phyloP scores from a whole-genome alignment of 1,140 invertebrate genomes.

The Lanistes nyassanus region DNA sequence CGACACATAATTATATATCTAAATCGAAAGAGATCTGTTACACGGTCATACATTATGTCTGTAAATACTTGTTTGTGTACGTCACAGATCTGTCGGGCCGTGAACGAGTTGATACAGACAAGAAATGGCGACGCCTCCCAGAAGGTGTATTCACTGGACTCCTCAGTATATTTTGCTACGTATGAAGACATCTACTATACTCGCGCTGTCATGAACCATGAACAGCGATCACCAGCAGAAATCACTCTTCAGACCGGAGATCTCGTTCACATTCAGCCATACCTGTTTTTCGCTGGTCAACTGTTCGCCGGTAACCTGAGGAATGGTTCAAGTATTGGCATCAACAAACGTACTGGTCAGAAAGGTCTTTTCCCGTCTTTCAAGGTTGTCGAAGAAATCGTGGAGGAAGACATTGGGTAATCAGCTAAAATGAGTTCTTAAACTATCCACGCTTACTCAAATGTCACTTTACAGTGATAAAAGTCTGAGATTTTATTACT shows the following conservation, averaged over 20 bases:
- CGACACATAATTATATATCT: no score
- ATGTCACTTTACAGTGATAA: no score
- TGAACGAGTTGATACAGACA: slow-evolving; percentile 96
- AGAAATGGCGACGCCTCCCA: slow-evolving; percentile 85
- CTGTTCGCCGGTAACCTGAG: slow-evolving; percentile 94
- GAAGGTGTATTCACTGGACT: slow-evolving; percentile 90
- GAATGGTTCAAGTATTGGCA: slow-evolving; percentile 91
- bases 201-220: slow-evolving; percentile 74
- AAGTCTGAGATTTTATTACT: no score
- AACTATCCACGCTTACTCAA: no score
- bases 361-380: slow-evolving; percentile 69
- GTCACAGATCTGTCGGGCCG: slow-evolving; percentile 87
- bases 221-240: slow-evolving; percentile 69
- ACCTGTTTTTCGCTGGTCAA: no score
- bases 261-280: slow-evolving; percentile 77
- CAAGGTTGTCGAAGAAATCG: slow-evolving; percentile 62
- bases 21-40: no score
- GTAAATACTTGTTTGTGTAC: no score
- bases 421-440: no score
- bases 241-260: slow-evolving; percentile 83
- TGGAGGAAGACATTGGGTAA: slow-evolving; percentile 47
- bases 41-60: no score
- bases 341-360: slow-evolving; percentile 81
- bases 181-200: slow-evolving; percentile 91
- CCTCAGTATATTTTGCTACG: slow-evolving; percentile 94